Conservation (phyloP, 2,113 vertebrate species). For the Opisthocomus hoazin region DNA sequence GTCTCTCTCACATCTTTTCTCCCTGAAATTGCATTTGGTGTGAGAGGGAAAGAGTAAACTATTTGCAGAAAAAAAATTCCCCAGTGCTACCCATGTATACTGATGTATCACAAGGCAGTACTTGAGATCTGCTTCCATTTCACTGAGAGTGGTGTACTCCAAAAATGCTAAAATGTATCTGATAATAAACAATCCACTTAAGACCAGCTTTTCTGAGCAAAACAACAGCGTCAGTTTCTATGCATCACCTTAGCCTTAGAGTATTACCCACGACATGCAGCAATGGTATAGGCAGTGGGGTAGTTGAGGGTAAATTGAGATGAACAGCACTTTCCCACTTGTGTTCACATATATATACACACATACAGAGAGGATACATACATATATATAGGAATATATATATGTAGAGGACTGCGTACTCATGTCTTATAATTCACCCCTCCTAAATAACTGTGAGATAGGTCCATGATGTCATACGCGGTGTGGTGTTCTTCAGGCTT, state of each 20-base stretch:
- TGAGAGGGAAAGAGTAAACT: background rate
- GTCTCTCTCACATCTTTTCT: background rate
- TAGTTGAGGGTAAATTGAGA: background rate
- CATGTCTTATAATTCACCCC: background rate
- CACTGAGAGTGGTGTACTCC: background rate
- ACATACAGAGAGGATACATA: too few species aligned
- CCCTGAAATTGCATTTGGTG: background rate
- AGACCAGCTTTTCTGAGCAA: background rate
- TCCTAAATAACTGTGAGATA: background rate
- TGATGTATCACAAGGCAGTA: background rate
- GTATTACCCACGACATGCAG: background rate
- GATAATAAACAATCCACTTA: background rate
- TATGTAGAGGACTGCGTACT: background rate
- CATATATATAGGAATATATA: background rate
- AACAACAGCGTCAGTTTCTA: background rate
- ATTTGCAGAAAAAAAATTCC: background rate
- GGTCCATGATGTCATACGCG: background rate
- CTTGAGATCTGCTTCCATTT: background rate
- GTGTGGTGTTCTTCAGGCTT: rapidly evolving
- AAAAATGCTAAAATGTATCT: background rate
- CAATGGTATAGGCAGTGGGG: background rate
- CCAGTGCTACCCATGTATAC: background rate
- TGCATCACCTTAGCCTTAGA: background rate
- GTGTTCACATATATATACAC: background rate
- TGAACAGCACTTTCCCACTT: background rate